These are phyloP conservation scores for Trachops cirrhosus DNA, from an alignment of 2,797 vertebrate genomes.

Conservation along the genomic window DNA sequence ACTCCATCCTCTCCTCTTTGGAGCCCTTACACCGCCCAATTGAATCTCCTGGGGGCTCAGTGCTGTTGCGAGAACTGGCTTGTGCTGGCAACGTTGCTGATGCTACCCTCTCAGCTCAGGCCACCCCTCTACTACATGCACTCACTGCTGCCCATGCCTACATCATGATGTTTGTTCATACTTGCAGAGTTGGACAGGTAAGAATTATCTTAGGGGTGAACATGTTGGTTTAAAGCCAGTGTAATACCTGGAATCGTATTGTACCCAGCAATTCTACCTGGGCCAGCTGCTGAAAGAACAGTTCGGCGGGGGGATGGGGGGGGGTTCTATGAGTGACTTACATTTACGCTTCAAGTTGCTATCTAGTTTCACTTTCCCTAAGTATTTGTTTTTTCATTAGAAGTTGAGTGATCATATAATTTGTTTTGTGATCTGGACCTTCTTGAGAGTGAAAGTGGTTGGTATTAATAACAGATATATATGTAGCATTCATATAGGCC, in stretches of 20 bases:
- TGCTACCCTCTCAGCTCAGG: constrained; percentile 93
- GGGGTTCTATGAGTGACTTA: neutral
- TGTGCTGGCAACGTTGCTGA: constrained; percentile 94
- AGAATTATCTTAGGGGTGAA: constrained; percentile 50
- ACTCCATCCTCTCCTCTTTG: constrained; percentile 93
- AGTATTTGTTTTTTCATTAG: neutral
- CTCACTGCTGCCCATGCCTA: constrained; percentile 96
- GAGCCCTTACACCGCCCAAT: constrained; percentile 96
- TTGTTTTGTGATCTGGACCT: neutral
- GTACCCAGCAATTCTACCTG: neutral
- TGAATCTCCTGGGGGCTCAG: constrained; percentile 95
- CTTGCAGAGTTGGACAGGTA: constrained; percentile 97
- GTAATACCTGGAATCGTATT: neutral
- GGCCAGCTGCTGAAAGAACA: neutral
- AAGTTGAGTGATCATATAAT: neutral
- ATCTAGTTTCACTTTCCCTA: neutral
- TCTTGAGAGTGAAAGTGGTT: neutral
- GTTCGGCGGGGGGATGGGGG: too few species aligned
- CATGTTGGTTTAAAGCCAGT: neutral
- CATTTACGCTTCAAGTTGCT: neutral
- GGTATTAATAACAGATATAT: neutral
- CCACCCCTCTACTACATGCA: constrained; percentile 94
- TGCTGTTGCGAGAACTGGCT: constrained; percentile 94
- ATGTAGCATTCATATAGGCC: neutral
- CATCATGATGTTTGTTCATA: constrained; percentile 99